Base-by-base conservation (phyloP, 1,140 invertebrate species). In the Trialeurodes vaporariorum region DNA sequence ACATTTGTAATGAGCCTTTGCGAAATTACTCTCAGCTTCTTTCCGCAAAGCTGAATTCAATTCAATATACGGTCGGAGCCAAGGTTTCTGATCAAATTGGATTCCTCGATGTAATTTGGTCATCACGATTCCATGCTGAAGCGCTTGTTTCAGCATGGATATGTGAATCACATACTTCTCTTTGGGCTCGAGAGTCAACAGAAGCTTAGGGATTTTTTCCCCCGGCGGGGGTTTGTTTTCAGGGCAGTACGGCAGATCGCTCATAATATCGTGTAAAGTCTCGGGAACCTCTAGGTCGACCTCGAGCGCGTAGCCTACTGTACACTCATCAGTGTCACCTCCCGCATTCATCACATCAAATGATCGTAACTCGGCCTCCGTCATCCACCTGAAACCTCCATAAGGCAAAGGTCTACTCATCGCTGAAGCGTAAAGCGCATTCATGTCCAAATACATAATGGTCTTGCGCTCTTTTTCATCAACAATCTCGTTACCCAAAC, bases 111-210 rank as follows among this genome's bases (percentile, higher is more conserved):
- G 75, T 34, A 84, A 75, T 76, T 81, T 80, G 61, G 67, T 78
- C 60, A 83, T 59, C 70, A 73, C 75, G 26, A 84, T 62, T 62
- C 81, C 82, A 68, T 76, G 34, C 65, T 76, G 63, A 27, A 82
- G 21, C 70, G 75, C 80, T 73, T 80, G 79, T 75, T 81, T 74
- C 40, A 83, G 75, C 72, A 78, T 80, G 69, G 71, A 66, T 74
- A 80, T 80, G 74, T 83, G 82, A 61, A 83, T 76, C 59, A 79
- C 71, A 75, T 82, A 83, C 27, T 79, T 80, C 66, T 70, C 70
- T 77, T 76, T 77, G 34, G 25, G 27, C 65, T 76, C 23, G 23
- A 78, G 67, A 62, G 64, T 74, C 26, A 71, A 68, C 40, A 76
- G 25, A 65, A 79, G 67, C 69, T 79, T 79, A 25, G 11, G 21